Conservation (phyloP, 1,140 invertebrate species). For the Aricia agestis region DNA sequence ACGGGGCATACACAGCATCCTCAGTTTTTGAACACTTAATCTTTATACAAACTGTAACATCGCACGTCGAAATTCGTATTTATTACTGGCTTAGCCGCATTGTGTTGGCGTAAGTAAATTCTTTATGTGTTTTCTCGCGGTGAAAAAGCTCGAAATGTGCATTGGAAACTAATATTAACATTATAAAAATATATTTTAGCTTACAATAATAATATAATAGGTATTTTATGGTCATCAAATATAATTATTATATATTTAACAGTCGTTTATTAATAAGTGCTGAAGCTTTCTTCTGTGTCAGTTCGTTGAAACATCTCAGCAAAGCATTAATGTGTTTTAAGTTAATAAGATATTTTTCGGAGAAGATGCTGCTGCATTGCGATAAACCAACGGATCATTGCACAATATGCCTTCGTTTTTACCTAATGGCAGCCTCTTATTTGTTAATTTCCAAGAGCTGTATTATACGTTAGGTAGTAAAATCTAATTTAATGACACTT, state of each 20-base stretch:
- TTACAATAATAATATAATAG: too few species aligned
- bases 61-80: not conserved
- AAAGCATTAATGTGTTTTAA: too few species aligned
- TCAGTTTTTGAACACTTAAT: too few species aligned
- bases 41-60: not conserved
- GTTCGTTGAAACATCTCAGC: too few species aligned
- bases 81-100: constrained; percentile 2
- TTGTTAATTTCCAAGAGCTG: constrained; percentile 22
- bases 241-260: too few species aligned
- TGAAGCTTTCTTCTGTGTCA: too few species aligned
- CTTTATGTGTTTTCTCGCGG: not conserved
- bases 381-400: too few species aligned
- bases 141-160: not conserved
- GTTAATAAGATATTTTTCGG: too few species aligned
- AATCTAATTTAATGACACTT: constrained; percentile 69
- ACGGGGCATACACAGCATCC: not conserved
- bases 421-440: not conserved
- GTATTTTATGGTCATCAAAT: too few species aligned
- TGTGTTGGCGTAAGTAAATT: not conserved
- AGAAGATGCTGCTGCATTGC: too few species aligned
- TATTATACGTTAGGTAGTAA: constrained; percentile 53
- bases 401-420: not conserved
- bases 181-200: too few species aligned
- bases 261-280: too few species aligned
- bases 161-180: not conserved